Conservation (phyloP, 2,888 invertebrate genomes). For the Pinctada fucata region DNA sequence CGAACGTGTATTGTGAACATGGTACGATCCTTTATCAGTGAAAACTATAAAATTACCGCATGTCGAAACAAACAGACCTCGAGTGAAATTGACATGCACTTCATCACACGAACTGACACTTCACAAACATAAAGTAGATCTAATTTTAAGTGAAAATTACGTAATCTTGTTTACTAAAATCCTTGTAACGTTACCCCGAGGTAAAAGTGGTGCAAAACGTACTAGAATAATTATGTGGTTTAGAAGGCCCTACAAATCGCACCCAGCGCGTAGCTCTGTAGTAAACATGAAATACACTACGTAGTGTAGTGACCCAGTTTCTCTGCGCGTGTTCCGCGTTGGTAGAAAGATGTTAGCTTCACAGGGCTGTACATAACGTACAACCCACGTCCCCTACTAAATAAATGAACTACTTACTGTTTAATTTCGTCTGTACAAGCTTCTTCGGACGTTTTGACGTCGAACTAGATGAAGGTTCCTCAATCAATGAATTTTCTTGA, state of each 20-base stretch:
- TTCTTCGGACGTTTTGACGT: neutral
- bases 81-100: slow-evolving; percentile 2
- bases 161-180: neutral
- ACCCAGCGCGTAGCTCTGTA: neutral
- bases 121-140: no score
- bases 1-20: no score
- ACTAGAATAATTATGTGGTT: neutral
- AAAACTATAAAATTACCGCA: no score
- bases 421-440: neutral
- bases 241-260: no score
- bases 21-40: no score
- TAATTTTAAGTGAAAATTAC: neutral
- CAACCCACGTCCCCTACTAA: neutral
- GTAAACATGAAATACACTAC: neutral
- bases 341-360: neutral
- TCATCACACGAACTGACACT: no score
- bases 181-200: neutral
- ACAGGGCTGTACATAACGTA: neutral
- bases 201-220: neutral
- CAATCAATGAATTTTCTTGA: neutral
- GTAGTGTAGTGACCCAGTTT: neutral
- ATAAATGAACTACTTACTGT: neutral
- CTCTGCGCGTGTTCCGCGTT: neutral
- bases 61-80: no score
- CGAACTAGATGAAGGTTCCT: neutral